These are phyloP conservation scores for Dichetophora obliterata DNA, from an alignment of 2,888 invertebrate species.

Conservation along the genomic window DNA sequence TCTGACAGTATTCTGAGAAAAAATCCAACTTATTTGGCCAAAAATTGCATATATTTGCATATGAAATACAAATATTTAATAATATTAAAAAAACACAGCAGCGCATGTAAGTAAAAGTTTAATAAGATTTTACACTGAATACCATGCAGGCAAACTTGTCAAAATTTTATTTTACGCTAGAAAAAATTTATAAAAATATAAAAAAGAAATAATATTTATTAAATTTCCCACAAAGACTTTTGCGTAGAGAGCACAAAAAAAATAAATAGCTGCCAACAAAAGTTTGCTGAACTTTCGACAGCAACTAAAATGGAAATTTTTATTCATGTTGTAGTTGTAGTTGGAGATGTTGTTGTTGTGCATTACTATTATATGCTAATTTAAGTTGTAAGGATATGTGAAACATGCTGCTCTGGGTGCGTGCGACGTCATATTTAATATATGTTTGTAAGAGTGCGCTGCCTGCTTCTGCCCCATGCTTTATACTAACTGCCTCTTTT, in stretches of 20 bases:
- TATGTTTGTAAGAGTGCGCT: no score
- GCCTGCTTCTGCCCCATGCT: no score
- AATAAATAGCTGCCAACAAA: neutral
- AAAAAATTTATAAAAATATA: neutral
- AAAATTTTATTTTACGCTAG: slow-evolving; percentile 3
- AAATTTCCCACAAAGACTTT: neutral
- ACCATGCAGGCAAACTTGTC: slow-evolving; percentile 40
- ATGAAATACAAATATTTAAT: slow-evolving; percentile 58
- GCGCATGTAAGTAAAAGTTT: slow-evolving; percentile 56
- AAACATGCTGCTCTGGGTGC: neutral
- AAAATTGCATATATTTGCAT: slow-evolving; percentile 55
- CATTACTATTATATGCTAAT: slow-evolving; percentile 33
- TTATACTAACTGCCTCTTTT: no score
- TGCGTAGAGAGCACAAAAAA: neutral
- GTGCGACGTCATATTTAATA: neutral
- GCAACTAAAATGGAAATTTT: neutral
- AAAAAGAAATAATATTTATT: neutral
- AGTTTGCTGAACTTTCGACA: slow-evolving; percentile 4
- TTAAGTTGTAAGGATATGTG: slow-evolving; percentile 24
- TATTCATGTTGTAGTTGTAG: slow-evolving; percentile 26
- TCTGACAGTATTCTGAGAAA: neutral
- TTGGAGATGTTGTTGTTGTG: slow-evolving; percentile 3
- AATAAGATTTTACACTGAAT: slow-evolving; percentile 56
- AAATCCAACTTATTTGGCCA: slow-evolving; percentile 27
- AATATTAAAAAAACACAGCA: slow-evolving; percentile 25